A percentile compares a stretch with the other conserved stretches of the same genome.
Evolutionary conservation across 2,113 vertebrate species (phyloP).

Genomic region (Promerops cafer): DNA sequence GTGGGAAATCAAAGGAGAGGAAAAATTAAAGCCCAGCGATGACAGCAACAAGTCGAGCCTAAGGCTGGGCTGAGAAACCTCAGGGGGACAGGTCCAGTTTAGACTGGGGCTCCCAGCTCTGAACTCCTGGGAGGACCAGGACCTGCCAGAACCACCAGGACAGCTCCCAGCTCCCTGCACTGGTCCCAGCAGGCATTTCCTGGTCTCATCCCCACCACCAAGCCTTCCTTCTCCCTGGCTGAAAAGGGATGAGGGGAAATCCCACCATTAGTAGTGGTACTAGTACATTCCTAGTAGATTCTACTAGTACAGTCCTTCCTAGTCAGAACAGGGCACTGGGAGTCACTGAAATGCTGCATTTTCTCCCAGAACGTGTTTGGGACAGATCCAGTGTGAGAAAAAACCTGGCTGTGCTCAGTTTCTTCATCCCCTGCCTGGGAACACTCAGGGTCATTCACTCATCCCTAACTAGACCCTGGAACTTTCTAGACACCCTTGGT

Average conservation of each 20-base stretch:
- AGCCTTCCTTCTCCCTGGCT: too few relatives aligned
- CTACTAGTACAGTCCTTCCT: too few relatives aligned
- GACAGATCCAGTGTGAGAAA: background rate
- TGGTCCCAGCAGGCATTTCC: background rate
- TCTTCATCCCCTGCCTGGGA: background rate
- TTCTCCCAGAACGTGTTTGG: background rate
- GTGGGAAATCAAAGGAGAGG: background rate
- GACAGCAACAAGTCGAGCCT: background rate
- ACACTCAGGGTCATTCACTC: background rate
- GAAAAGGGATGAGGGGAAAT: background rate
- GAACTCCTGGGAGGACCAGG: background rate
- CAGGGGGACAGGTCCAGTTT: accelerated
- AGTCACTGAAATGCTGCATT: background rate
- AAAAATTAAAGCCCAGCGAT: background rate
- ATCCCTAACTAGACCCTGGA: background rate
- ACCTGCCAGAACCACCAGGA: background rate
- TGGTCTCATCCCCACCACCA: background rate
- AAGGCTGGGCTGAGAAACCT: background rate
- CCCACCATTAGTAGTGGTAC: accelerated
- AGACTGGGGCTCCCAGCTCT: background rate
- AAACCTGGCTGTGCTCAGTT: background rate
- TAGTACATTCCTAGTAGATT: too few relatives aligned
- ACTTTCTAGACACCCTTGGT: background rate
- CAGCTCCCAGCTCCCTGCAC: background rate
- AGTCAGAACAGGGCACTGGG: accelerated